phyloP scores from a whole-genome alignment of 2,888 invertebrate species.

The Sphaeridia pumilis region DNA sequence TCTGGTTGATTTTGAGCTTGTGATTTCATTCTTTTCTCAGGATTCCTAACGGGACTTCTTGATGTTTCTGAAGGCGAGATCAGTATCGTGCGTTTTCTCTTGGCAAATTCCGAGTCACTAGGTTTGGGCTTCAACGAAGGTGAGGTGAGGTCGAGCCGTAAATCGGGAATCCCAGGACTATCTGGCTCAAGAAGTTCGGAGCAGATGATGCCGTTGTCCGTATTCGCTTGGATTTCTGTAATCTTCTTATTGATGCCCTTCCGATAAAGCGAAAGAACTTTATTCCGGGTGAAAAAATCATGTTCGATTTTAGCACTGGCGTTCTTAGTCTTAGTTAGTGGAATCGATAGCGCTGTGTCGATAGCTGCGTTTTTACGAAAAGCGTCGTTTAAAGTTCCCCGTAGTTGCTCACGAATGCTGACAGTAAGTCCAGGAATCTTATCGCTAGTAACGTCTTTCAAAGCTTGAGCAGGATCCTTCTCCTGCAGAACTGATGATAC shows the following conservation, averaged over 20 bases:
- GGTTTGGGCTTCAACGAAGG: too few species aligned
- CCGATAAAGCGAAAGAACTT: slow-evolving; percentile 66
- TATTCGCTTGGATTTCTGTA: background rate
- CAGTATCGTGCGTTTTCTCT: too few species aligned
- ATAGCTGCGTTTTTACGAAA: slow-evolving; percentile 55
- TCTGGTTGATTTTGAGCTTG: too few species aligned
- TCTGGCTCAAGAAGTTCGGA: too few species aligned
- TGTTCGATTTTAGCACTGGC: slow-evolving; percentile 68
- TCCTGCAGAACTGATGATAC: background rate
- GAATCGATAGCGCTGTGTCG: slow-evolving; percentile 38
- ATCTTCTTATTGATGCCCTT: slow-evolving; percentile 5
- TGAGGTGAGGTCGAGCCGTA: too few species aligned
- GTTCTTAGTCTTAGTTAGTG: slow-evolving; percentile 47
- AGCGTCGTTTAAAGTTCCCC: slow-evolving; percentile 57
- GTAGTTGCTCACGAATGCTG: slow-evolving; percentile 60
- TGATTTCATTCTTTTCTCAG: too few species aligned
- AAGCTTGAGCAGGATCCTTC: background rate
- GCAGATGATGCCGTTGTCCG: background rate
- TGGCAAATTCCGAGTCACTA: too few species aligned
- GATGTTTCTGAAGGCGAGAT: too few species aligned
- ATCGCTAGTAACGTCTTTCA: too few species aligned
- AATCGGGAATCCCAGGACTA: too few species aligned
- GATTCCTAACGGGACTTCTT: too few species aligned
- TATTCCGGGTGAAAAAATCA: slow-evolving; percentile 55
- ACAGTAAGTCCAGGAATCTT: slow-evolving; percentile 68